Base-by-base conservation (phyloP, 1,140 invertebrate genomes). In the Nasonia longicornis region DNA sequence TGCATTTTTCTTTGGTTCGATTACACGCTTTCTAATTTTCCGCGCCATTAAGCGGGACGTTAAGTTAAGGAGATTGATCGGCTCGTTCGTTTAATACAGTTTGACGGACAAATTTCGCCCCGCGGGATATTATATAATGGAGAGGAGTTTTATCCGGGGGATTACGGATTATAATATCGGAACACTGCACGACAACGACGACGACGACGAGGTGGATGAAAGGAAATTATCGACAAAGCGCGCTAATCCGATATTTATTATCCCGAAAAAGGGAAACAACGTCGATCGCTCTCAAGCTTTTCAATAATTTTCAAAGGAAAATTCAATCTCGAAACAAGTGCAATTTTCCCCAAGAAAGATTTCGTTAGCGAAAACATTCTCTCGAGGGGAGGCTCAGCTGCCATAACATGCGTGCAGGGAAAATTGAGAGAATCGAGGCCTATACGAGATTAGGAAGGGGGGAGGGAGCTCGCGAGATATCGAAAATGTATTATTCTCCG, bases 401-500 rank as follows among this genome's bases (percentile, higher is more conserved):
- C 45, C 52, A n/a, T 16, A 16, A 16, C 69, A 29, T 26, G 31
- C 20, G 35, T 66, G 45, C 48, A 38, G 16, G 48, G 45, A 77
- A 77, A 69, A 77, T 69, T 69, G 42, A 58, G 52, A 72, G 16
- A 12, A 52, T 58, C 3, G 20, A 77, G 35, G 6, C 45, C 67
- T 71, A 29, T n/a, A 52, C 73, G 4, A 29, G 16, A 58, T 29
- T 22, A 42, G 3, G 14, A 2, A 4, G 35, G 26, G 31, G 4
- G 31, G 26, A 26, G 31, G 16, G 70, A 38, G 35, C 20, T 63
- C 45, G 70, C 45, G 67, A 70, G 48, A 79, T 79, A 79, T 79
- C 77, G 77, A 72, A 42, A 79, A 72, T 79, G 52, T 72, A 72
- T 79, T 79, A 72, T 79, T 42, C 22, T 35, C 31, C 31, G 31